phyloP scores from a whole-genome alignment of 1,140 invertebrate genomes.

The Rhagoletis zephyria region DNA sequence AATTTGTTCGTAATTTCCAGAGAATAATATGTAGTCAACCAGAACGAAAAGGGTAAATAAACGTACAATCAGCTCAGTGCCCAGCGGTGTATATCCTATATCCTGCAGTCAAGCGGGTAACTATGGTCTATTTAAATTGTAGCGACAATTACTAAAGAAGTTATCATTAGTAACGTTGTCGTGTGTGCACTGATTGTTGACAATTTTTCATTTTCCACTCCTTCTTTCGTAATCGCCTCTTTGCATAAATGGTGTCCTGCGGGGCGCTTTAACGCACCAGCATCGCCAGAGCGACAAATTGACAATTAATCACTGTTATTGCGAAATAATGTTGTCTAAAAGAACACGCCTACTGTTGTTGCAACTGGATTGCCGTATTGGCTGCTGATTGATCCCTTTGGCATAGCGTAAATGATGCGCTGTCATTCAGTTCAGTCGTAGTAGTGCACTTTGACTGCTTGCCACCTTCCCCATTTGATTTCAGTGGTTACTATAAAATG shows the following conservation, averaged over 20 bases:
- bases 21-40: no score
- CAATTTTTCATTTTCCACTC: background rate
- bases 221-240: background rate
- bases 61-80: no score
- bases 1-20: no score
- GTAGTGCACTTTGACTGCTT: background rate
- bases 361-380: background rate
- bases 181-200: background rate
- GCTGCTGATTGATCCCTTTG: constrained; percentile 15
- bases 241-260: background rate
- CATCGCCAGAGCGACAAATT: background rate
- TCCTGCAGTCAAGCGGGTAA: no score
- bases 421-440: background rate
- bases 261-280: background rate
- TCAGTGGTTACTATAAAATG: background rate
- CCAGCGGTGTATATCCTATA: no score
- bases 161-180: background rate
- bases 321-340: background rate
- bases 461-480: background rate
- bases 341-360: background rate
- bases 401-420: background rate
- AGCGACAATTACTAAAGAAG: no score
- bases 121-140: no score
- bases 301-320: constrained; percentile 47
- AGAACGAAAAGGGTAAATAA: no score